A percentile compares a stretch with the other conserved stretches of the same genome.
phyloP scores from a whole-genome alignment of 2,797 vertebrate genomes.

The Syngnathus acus region DNA sequence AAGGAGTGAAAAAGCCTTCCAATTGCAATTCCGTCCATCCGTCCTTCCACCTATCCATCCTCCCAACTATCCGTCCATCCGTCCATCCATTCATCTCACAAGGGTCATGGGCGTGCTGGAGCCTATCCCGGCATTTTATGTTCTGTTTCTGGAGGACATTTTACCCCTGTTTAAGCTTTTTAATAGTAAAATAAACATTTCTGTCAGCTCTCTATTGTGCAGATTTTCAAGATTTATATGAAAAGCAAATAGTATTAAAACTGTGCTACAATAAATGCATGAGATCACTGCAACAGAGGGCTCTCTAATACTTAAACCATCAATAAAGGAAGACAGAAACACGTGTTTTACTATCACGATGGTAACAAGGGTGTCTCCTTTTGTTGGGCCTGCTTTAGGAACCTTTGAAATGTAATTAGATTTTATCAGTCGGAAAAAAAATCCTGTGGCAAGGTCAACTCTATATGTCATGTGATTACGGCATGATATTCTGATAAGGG shows the following conservation, averaged over 20 bases:
- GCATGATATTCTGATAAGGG: slow-evolving; percentile 44
- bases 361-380: slow-evolving; percentile 44
- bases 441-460: slow-evolving; percentile 38
- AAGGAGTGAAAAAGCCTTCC: too few relatives aligned
- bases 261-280: too few relatives aligned
- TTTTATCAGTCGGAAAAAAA: slow-evolving; percentile 56
- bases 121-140: too few relatives aligned
- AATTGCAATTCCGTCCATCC: too few relatives aligned
- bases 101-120: too few relatives aligned
- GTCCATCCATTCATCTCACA: too few relatives aligned
- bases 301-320: slow-evolving; percentile 3
- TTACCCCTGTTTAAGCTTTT: not conserved
- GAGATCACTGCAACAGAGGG: not conserved
- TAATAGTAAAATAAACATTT: not conserved
- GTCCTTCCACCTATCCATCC: too few relatives aligned
- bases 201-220: not conserved
- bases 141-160: not conserved
- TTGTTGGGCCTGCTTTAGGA: slow-evolving; percentile 28
- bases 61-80: too few relatives aligned
- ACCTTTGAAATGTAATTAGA: slow-evolving; percentile 65
- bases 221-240: not conserved
- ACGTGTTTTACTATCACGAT: slow-evolving; percentile 7
- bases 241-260: not conserved
- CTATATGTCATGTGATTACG: slow-evolving; percentile 53
- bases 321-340: slow-evolving; percentile 13